A percentile compares a stretch with the other conserved stretches of the same genome.
phyloP scores from a whole-genome alignment of 2,888 invertebrate species.

The Drosophila pseudotakahashii region DNA sequence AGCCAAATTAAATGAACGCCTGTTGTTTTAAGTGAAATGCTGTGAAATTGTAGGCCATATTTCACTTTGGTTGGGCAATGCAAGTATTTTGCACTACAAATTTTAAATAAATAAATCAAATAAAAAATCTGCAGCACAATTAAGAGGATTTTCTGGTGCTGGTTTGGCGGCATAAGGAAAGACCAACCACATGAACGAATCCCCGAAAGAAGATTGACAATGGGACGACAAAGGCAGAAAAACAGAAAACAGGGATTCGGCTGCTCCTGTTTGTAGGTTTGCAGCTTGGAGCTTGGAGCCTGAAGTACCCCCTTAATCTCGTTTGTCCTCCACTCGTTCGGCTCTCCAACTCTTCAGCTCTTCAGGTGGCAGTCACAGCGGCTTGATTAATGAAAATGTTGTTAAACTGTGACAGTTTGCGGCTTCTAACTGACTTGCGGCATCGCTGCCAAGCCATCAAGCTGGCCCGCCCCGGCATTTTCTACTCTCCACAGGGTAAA shows the following conservation, averaged over 20 bases:
- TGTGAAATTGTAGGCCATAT: no score
- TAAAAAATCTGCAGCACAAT: no score
- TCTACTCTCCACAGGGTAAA: not conserved
- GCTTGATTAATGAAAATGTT: slow-evolving; percentile 76
- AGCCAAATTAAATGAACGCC: no score
- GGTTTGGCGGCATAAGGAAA: no score
- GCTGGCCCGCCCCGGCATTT: not conserved
- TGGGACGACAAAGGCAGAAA: slow-evolving; percentile 8
- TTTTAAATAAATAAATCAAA: no score
- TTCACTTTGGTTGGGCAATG: no score
- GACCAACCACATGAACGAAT: not conserved
- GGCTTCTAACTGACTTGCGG: slow-evolving; percentile 61
- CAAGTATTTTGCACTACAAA: no score
- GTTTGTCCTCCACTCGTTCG: slow-evolving; percentile 12
- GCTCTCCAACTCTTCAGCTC: not conserved
- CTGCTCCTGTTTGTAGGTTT: not conserved
- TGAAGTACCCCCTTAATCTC: slow-evolving; percentile 26
- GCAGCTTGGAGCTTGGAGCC: not conserved
- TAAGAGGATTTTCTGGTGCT: no score
- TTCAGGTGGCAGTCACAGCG: slow-evolving; percentile 29
- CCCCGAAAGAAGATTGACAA: slow-evolving; percentile 1
- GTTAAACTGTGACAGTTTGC: slow-evolving; percentile 77
- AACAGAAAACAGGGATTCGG: slow-evolving; percentile 1
- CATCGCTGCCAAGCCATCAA: slow-evolving; percentile 10
- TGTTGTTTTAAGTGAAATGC: no score